A percentile compares a stretch with the other conserved stretches of the same genome.
These are phyloP conservation scores for Colius striatus DNA, from an alignment of 2,113 vertebrate genomes.

Conservation along the genomic window DNA sequence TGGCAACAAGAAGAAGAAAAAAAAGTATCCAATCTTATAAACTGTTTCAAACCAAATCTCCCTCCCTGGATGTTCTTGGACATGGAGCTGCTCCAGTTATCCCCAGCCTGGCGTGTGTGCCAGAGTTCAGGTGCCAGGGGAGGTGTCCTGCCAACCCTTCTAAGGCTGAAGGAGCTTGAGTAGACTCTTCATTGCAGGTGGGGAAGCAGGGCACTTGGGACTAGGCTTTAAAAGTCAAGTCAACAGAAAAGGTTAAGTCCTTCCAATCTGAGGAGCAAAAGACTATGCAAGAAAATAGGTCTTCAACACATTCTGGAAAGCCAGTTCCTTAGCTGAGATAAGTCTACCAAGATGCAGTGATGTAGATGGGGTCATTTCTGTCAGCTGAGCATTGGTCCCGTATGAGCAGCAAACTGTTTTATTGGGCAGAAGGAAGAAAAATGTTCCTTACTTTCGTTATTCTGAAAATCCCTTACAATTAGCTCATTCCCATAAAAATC, in stretches of 20 bases:
- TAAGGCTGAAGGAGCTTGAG: neutral
- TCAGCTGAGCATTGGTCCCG: neutral
- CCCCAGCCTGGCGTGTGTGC: neutral
- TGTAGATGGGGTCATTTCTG: neutral
- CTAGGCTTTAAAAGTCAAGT: slow-evolving; percentile 20
- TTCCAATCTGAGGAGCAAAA: slow-evolving; percentile 18
- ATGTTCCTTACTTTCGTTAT: neutral
- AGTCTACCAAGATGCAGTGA: neutral
- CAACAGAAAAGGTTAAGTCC: neutral
- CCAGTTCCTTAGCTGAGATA: neutral
- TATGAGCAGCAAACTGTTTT: neutral
- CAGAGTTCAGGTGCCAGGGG: neutral
- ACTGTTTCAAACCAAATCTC: neutral
- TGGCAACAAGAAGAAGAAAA: neutral
- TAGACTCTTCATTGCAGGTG: neutral
- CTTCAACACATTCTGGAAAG: neutral
- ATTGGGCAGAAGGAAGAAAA: neutral
- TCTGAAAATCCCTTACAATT: neutral
- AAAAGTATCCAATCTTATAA: neutral
- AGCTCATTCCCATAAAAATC: neutral
- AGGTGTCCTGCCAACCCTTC: neutral
- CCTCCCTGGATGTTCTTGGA: neutral
- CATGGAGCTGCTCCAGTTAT: neutral
- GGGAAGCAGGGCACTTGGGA: neutral
- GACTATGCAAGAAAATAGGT: neutral